Conservation (phyloP, 2,888 invertebrate genomes). For the Cantharis lateralis region DNA sequence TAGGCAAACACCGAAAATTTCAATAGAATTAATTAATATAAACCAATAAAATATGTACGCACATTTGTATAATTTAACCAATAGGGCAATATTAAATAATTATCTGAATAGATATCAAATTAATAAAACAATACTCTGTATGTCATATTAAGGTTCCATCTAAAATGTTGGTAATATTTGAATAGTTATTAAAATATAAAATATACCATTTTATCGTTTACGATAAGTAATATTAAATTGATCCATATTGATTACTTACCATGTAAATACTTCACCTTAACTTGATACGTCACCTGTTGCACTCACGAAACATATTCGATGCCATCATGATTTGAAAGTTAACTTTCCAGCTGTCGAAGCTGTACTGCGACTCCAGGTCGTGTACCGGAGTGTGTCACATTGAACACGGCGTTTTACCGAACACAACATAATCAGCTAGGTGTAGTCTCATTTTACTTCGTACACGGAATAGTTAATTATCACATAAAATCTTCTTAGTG, state of each 20-base stretch:
- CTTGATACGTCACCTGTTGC: conserved; percentile 7
- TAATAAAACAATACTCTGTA: background rate
- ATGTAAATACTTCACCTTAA: background rate
- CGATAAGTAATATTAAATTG: background rate
- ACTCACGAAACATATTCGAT: conserved; percentile 33
- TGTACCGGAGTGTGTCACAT: conserved; percentile 46
- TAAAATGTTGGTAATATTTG: background rate
- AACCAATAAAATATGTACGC: no score
- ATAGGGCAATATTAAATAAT: background rate
- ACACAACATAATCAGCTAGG: conserved; percentile 10
- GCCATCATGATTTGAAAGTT: conserved; percentile 44
- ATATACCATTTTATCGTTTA: background rate
- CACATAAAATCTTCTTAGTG: background rate
- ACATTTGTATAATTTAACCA: no score
- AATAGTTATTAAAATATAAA: background rate
- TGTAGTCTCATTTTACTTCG: conserved; percentile 9
- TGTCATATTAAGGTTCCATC: background rate
- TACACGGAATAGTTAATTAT: background rate
- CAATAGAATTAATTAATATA: no score
- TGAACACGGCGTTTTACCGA: conserved; percentile 36
- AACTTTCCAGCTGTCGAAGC: conserved; percentile 35
- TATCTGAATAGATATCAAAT: background rate
- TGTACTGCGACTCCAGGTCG: conserved; percentile 29
- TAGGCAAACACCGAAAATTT: no score
- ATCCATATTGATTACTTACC: background rate